phyloP scores from a whole-genome alignment of 2,888 invertebrate species.

The Pteria penguin region DNA sequence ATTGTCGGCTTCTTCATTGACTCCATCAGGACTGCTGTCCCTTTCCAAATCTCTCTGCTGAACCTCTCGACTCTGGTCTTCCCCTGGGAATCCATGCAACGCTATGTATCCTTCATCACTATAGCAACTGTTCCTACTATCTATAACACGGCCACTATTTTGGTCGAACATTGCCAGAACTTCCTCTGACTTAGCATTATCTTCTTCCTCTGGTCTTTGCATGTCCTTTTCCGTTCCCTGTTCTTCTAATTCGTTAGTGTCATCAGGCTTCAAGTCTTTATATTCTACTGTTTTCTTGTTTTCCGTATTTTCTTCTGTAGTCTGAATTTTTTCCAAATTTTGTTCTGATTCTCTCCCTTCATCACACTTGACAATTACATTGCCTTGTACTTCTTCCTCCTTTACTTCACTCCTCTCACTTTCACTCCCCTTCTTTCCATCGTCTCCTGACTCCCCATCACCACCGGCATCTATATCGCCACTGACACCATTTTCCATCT shows the following conservation, averaged over 20 bases:
- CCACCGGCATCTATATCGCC: slow-evolving; percentile 6
- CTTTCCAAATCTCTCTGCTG: background rate
- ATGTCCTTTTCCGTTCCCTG: background rate
- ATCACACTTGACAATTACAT: background rate
- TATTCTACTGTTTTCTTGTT: background rate
- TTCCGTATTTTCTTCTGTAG: background rate
- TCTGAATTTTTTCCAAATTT: background rate
- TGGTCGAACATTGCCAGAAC: too few relatives aligned
- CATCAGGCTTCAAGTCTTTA: background rate
- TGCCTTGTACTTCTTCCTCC: background rate
- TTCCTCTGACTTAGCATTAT: background rate
- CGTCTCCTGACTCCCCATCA: slow-evolving; percentile 1
- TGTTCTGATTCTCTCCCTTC: background rate
- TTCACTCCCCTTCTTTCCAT: background rate
- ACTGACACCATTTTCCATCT: background rate
- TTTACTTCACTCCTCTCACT: background rate
- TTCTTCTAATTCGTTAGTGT: background rate
- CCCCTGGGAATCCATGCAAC: background rate
- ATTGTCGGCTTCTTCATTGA: background rate
- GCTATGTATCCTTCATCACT: slow-evolving; percentile 20
- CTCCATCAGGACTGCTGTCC: background rate
- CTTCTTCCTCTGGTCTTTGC: background rate
- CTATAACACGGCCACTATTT: too few relatives aligned
- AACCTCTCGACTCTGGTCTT: slow-evolving; percentile 12
- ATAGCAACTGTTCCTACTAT: too few relatives aligned